Percentiles rank a stretch among this genome's conserved stretches.
Conservation (phyloP, 1,140 invertebrate species). For the Lasioglossum baleicum region DNA sequence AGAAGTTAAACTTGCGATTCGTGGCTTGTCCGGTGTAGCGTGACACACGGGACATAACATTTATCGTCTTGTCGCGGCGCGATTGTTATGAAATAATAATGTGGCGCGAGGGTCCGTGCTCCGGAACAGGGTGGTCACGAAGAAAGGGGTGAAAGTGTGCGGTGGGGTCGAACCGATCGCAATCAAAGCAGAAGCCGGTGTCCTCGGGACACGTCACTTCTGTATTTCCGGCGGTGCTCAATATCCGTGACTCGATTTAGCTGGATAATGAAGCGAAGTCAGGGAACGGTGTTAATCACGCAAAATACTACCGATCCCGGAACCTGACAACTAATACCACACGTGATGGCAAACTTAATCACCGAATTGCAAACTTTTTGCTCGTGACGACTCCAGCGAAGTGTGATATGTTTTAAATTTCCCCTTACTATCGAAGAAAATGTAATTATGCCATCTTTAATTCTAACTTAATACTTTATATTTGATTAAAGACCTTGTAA, state of each 20-base stretch:
- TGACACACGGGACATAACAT: constrained; percentile 41
- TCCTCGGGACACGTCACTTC: constrained; percentile 63
- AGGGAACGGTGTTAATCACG: constrained; percentile 4
- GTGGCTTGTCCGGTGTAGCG: constrained; percentile 22
- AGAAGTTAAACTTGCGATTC: constrained; percentile 11
- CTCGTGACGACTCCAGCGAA: too few relatives aligned
- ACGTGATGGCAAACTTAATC: neutral
- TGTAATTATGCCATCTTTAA: too few relatives aligned
- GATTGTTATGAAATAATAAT: constrained; percentile 71
- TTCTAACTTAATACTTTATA: too few relatives aligned
- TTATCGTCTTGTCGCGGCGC: constrained; percentile 55
- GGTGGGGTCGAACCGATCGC: constrained; percentile 57
- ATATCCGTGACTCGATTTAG: constrained; percentile 42
- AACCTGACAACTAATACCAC: neutral
- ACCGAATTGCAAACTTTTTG: neutral
- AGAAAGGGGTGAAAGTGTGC: constrained; percentile 43
- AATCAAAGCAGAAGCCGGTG: constrained; percentile 63
- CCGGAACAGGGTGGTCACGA: constrained; percentile 5
- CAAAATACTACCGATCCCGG: neutral
- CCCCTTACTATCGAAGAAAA: too few relatives aligned
- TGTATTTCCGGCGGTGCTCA: constrained; percentile 61
- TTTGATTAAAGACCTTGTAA: too few relatives aligned
- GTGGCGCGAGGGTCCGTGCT: constrained; percentile 17
- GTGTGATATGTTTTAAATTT: too few relatives aligned
- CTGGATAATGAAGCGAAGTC: constrained; percentile 29